Evolutionary conservation across 1,140 invertebrate genomes (phyloP).

Genomic region (Portunus trituberculatus): DNA sequence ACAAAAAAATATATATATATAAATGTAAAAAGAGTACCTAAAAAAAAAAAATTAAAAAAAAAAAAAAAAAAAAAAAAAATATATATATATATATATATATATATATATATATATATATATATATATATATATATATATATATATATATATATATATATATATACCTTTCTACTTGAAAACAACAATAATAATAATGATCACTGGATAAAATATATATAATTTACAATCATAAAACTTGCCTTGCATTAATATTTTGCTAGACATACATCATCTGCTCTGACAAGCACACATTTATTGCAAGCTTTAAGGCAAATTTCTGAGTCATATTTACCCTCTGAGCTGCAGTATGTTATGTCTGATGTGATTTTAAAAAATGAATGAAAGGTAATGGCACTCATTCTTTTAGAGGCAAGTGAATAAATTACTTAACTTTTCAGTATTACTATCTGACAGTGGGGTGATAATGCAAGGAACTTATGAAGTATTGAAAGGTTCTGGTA

Average conservation of each 20-base stretch:
- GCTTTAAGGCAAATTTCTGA: neutral
- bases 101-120: constrained; percentile 49
- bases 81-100: constrained; percentile 15
- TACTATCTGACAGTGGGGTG: neutral
- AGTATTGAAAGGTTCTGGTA: neutral
- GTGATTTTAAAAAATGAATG: neutral
- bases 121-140: constrained; percentile 55
- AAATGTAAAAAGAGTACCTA: too few species aligned
- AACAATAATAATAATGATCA: too few species aligned
- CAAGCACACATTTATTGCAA: too few species aligned
- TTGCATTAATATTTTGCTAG: too few species aligned
- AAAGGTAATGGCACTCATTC: neutral
- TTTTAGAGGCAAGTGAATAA: neutral
- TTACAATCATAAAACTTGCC: too few species aligned
- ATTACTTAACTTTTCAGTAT: neutral
- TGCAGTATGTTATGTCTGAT: neutral
- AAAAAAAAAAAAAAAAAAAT: neutral
- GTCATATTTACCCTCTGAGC: neutral
- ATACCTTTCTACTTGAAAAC: neutral
- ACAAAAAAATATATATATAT: too few species aligned
- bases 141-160: constrained; percentile 55
- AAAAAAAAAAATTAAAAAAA: too few species aligned
- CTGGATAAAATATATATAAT: too few species aligned
- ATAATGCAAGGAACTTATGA: neutral
- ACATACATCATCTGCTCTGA: too few species aligned